Base-by-base conservation (phyloP, 2,888 invertebrate species). In the Torymus auratus region DNA sequence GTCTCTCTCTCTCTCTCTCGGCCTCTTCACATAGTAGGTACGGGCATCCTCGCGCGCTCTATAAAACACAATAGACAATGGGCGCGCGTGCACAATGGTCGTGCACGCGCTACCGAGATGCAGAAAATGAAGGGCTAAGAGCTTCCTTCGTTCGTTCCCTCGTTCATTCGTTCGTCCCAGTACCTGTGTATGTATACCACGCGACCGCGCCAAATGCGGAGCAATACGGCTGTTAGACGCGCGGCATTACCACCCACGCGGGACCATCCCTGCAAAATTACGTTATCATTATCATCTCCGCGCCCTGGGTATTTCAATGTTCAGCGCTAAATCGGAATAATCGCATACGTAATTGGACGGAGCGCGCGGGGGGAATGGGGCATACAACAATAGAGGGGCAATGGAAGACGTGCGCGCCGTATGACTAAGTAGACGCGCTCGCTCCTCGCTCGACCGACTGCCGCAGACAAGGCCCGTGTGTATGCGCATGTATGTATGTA, bases 41-140 rank as follows among this genome's bases (percentile, higher is more conserved):
- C 28, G 12, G n/a, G 20, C 52, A 71, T 28, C 56, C 28, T 65
- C 65, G 56, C 41, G n/a, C 53, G 41, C 11, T 10, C 64, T 56
- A 53, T 41, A 52, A 78, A 71, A 71, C 60, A 78, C 58, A 71
- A 78, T 76, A 69, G 62, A 76, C 69, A 76, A 76, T 76, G 17
- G 76, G 52, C n/a, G 15, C 7, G 12, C 23, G 55, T 17, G 28
- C 23, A 20, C 55, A 68, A 1, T 23, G n/a, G 17, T 14, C 3
- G 15, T 11, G 67, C 15, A 20, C 28, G 15, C 56, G 56, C 56
- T 13, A 69, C 15, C 14, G 68, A 56, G 12, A 28, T n/a, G n/a
- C 14, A 15, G 65, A 20, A 60, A 15, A 28, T 23, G 67, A 23
- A 23, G 50, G 50, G 58, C 75, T 68, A 75, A 75, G 75, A 68